Conservation (phyloP, 2,888 invertebrate species). For the Latrodectus hesperus region DNA sequence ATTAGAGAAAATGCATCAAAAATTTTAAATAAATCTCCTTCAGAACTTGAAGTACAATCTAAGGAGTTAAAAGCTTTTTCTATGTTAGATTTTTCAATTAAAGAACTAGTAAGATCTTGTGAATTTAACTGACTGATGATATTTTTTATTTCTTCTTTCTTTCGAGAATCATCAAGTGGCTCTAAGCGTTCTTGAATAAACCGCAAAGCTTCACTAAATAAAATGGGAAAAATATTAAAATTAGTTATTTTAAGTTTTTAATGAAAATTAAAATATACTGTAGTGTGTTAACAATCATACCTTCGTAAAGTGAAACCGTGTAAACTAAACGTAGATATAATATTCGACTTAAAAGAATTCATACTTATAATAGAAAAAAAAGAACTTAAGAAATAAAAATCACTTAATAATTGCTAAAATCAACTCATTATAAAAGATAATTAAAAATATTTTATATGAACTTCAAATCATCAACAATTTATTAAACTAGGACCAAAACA, state of each 20-base stretch:
- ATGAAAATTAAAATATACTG: not conserved
- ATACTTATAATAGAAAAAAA: not conserved
- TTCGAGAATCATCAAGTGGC: constrained; percentile 79
- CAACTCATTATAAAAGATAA: too few species aligned
- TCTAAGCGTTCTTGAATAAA: constrained; percentile 84
- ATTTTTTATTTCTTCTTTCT: constrained; percentile 83
- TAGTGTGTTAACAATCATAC: not conserved
- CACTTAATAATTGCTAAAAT: not conserved
- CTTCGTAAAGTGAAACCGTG: constrained; percentile 58
- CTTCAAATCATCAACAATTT: too few species aligned
- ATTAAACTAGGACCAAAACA: not conserved
- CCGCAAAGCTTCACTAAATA: constrained; percentile 81
- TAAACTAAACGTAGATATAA: constrained; percentile 49
- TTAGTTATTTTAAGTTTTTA: not conserved
- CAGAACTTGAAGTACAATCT: constrained; percentile 13
- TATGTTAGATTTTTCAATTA: constrained; percentile 84
- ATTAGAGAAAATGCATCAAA: constrained; percentile 82
- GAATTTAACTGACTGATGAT: constrained; percentile 86
- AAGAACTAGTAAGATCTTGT: constrained; percentile 83
- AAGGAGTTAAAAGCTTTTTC: constrained; percentile 44
- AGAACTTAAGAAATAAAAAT: not conserved
- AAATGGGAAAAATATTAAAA: constrained; percentile 7
- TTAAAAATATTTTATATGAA: too few species aligned
- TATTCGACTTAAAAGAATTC: constrained; percentile 42
- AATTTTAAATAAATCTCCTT: constrained; percentile 78